These are phyloP conservation scores for Leucopsar rothschildi DNA, from an alignment of 2,113 vertebrate genomes.

Conservation along the genomic window DNA sequence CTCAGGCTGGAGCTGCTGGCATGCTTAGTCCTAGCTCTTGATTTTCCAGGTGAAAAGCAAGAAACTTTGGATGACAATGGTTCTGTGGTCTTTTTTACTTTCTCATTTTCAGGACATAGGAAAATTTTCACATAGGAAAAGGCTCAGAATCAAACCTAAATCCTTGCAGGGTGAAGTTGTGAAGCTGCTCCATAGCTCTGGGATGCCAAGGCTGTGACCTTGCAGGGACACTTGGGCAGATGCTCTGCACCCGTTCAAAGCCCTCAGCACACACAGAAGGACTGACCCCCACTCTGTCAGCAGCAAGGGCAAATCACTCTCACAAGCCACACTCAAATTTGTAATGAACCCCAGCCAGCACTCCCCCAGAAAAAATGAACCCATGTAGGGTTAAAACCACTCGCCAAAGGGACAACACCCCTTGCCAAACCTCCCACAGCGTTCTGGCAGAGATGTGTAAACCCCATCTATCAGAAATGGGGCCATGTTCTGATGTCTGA, in stretches of 20 bases:
- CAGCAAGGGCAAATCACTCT: background rate
- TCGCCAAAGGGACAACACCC: background rate
- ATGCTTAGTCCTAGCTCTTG: background rate
- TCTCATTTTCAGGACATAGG: background rate
- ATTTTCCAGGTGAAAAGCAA: background rate
- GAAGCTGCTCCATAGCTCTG: background rate
- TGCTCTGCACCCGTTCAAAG: background rate
- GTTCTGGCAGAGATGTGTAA: background rate
- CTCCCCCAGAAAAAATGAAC: background rate
- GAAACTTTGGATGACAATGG: background rate
- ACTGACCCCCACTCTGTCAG: fast-evolving
- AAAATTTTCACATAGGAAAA: background rate
- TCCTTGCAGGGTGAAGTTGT: background rate
- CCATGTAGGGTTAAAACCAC: background rate
- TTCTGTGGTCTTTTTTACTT: background rate
- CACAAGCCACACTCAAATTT: background rate
- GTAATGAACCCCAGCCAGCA: background rate
- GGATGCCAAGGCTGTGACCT: background rate
- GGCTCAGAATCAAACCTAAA: background rate
- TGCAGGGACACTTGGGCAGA: background rate
- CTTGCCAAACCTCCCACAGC: background rate
- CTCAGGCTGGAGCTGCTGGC: background rate
- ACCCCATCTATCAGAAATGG: background rate
- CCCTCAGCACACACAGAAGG: background rate
- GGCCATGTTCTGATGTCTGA: background rate